Conservation (phyloP, 2,888 invertebrate species). For the Erpobdella octoculata region DNA sequence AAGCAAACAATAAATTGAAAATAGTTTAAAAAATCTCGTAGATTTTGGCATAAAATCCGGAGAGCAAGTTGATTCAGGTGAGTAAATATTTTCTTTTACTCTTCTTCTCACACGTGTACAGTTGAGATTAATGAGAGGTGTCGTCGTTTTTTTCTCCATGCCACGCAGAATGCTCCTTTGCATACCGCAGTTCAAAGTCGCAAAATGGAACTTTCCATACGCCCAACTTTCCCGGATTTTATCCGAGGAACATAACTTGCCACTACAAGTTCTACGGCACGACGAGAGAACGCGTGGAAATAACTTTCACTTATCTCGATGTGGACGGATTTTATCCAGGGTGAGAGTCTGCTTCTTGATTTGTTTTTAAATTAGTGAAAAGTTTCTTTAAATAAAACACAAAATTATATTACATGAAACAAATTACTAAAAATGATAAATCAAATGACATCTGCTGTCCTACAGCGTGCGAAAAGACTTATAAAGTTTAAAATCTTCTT, state of each 20-base stretch:
- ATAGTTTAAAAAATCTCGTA: no score
- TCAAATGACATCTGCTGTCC: no score
- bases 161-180: slow-evolving; percentile 62
- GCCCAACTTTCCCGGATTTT: slow-evolving; percentile 74
- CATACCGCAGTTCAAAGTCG: slow-evolving; percentile 41
- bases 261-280: slow-evolving; percentile 81
- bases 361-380: neutral
- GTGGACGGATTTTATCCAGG: slow-evolving; percentile 80
- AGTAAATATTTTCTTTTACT: neutral
- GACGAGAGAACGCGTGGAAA: slow-evolving; percentile 71
- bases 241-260: slow-evolving; percentile 72
- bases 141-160: no score
- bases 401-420: no score
- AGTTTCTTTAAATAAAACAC: no score
- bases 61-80: neutral
- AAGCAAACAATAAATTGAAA: no score
- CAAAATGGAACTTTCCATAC: slow-evolving; percentile 67
- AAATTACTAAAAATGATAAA: no score
- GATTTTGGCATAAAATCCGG: neutral
- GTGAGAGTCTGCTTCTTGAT: slow-evolving; percentile 65
- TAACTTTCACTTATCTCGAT: slow-evolving; percentile 75
- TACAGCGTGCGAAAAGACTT: no score
- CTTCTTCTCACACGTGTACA: no score
- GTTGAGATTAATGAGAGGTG: no score
- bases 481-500: no score